Conservation (phyloP, 1,140 invertebrate species). For the Neomicropteryx cornuta region DNA sequence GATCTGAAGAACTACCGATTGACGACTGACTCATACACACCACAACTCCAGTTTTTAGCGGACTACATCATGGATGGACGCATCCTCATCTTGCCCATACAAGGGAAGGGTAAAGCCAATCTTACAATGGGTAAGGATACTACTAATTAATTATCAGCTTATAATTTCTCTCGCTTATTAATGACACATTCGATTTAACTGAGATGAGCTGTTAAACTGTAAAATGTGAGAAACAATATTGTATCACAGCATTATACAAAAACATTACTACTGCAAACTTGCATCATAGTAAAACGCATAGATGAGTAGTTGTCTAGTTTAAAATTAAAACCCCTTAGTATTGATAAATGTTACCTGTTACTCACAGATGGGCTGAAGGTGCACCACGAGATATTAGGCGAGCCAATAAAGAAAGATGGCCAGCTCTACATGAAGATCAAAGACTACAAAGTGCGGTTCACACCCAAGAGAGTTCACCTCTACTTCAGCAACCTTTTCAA, state of each 20-base stretch:
- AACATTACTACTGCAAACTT: too few species aligned
- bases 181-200: constrained; percentile 3
- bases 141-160: not conserved
- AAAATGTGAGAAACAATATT: not conserved
- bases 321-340: not conserved
- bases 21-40: constrained; percentile 32
- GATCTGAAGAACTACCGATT: constrained; percentile 32
- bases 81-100: constrained; percentile 56
- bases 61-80: constrained; percentile 58
- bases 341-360: not conserved
- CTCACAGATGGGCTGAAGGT: constrained; percentile 28
- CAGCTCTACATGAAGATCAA: constrained; percentile 46
- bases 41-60: constrained; percentile 45
- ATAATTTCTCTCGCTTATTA: not conserved
- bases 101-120: constrained; percentile 55
- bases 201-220: too few species aligned
- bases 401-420: constrained; percentile 43
- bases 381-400: constrained; percentile 44
- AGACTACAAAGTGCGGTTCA: constrained; percentile 45
- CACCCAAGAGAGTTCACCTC: constrained; percentile 39
- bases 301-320: too few species aligned
- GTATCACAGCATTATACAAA: not conserved
- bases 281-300: too few species aligned
- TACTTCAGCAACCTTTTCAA: constrained; percentile 51
- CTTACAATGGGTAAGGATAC: constrained; percentile 49